Evolutionary conservation across 2,888 invertebrate genomes (phyloP), one percentile per base, ranked within the genome.

Genomic region (Lathronympha strigana): DNA sequence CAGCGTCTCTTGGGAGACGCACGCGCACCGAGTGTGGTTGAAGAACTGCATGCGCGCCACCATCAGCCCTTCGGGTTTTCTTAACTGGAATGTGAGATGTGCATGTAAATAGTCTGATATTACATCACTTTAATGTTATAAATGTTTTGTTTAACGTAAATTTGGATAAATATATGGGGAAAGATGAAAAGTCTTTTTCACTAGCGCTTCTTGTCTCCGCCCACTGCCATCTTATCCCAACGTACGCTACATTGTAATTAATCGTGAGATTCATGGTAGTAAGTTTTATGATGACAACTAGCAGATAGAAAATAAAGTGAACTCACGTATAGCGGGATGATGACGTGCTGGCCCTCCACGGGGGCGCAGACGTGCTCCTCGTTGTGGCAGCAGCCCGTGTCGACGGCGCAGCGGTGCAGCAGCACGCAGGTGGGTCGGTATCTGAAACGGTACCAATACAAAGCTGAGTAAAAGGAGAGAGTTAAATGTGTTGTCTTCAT

Each of bases 381-480:
- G 68, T 93, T 93, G 70, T 91, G 91, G 83, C 98, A 98, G 88
- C 98, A 98, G 61, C 98, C 98, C 19, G 96, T 95, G 86, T 97
- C 97, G 73, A 97, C 96, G 11, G 95, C 95, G 84, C 98, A 98
- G 69, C 97, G 94, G 82, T 98, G 96, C 60, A 98, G 90, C 58
- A 96, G 94, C 15, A 97, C 97, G 81, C 97, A 98, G 55, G 96
- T 95, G 0, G 98, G 98, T 76, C 95, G 93, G 88, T 97, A 98
- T 19, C 91, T 90, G 79, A 1, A 75, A 62, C 9, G 21, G 13
- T 17, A n/a, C 2, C 25, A 61, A 23, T 15, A 38, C 15, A 33
- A 31, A 28, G 28, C 6, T 28, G 5, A 8, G 28, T 4, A 28
- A 1, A 28, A 8, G 1, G 6, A 28, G 8, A 28, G 28, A 8